Evolutionary conservation across 2,797 vertebrate genomes (phyloP), one percentile per base, ranked within the genome.

Genomic region (Acanthornis magna): DNA sequence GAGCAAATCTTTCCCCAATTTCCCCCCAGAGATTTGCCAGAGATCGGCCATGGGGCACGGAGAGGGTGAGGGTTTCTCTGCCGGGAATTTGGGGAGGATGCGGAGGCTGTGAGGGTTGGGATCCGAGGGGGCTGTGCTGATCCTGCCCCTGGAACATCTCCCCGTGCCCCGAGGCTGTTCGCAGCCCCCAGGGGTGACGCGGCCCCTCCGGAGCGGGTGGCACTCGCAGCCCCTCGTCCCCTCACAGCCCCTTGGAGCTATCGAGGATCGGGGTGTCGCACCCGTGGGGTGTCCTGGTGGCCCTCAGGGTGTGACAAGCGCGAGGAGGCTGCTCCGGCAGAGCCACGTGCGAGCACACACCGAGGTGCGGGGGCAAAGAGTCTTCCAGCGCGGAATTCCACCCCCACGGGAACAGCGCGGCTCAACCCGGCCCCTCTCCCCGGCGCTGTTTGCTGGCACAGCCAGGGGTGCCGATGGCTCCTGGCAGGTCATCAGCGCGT

Each of bases 1-100:
- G 4, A 6, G n/a, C 5, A 6, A 9, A 40, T 7, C 34, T 2
- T 4, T 3, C 18, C 36, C 12, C 0, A 0, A 0, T 16, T 18
- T 2, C 4, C 21, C 21, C 20, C 23, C 47, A 9, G 22, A 50
- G 42, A 5, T 70, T 40, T 26, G 7, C 8, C 8, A 0, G n/a
- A 9, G 32, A 4, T 20, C 21, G 0, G 8, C 1, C 0, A 7
- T 2, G 68, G 65, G 61, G 36, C 36, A 36, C 36, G 36, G 36
- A 0, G 2, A 40, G 13, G 23, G 11, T 1, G 26, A 7, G 13
- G 58, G 18, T 1, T 68, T 43, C 23, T 11, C 13, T 7, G 1
- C 7, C 0, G 3, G 51, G 43, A 43, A 9, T 15, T 9, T 0
- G 2, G 13, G 19, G 43, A 36, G 34, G 21, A 8, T 13, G 63